phyloP scores from a whole-genome alignment of 1,140 invertebrate genomes.

The Kradibia gibbosae region DNA sequence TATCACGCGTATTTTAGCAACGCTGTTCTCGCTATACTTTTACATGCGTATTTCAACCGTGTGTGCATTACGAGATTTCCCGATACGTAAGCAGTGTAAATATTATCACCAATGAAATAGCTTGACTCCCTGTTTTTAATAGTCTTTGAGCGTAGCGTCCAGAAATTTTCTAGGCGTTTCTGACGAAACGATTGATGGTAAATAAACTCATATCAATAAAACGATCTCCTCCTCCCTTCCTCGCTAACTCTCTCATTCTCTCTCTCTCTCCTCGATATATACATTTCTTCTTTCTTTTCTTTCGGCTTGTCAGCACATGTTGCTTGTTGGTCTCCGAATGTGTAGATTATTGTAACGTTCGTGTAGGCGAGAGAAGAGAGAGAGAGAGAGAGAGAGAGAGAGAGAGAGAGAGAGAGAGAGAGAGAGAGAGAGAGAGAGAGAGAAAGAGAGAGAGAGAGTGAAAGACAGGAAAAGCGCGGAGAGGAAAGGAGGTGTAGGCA shows the following conservation, averaged over 20 bases:
- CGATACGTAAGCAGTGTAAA: too few species aligned
- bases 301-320: neutral
- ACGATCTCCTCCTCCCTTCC: conserved; percentile 5
- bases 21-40: too few species aligned
- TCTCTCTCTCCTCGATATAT: neutral
- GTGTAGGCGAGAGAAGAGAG: conserved; percentile 46
- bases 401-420: conserved; percentile 52
- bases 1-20: too few species aligned
- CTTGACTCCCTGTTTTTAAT: neutral
- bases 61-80: too few species aligned
- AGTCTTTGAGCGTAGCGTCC: neutral
- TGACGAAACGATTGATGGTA: neutral
- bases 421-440: conserved; percentile 47
- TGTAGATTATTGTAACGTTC: conserved; percentile 6
- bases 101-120: too few species aligned
- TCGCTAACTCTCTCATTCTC: neutral
- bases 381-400: conserved; percentile 51
- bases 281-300: neutral
- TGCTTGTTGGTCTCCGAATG: conserved; percentile 19
- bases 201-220: conserved; percentile 22
- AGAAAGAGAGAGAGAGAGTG: conserved; percentile 50
- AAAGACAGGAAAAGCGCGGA: conserved; percentile 51
- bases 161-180: neutral
- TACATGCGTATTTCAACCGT: too few species aligned
- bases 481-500: conserved; percentile 57